A percentile compares a stretch with the other conserved stretches of the same genome.
These are phyloP conservation scores for Pontoporia blainvillei DNA, from an alignment of 2,113 vertebrate species.

Conservation along the genomic window DNA sequence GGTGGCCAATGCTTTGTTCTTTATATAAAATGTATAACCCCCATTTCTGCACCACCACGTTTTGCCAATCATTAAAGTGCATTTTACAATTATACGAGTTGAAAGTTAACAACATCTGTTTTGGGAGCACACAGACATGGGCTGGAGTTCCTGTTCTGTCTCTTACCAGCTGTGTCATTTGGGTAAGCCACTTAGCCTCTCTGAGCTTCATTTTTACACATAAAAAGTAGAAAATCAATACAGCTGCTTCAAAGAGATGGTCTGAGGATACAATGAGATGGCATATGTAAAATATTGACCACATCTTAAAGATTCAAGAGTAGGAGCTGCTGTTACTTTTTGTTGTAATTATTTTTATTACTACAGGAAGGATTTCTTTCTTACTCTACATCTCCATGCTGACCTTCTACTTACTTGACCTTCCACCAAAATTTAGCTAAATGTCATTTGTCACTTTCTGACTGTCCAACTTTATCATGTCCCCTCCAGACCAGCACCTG, in stretches of 20 bases:
- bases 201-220: background rate
- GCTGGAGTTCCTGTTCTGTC: background rate
- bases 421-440: background rate
- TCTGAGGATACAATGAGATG: background rate
- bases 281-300: background rate
- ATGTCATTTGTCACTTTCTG: background rate
- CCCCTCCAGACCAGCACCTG: background rate
- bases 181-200: background rate
- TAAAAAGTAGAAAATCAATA: background rate
- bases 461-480: background rate
- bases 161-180: background rate
- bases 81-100: background rate
- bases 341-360: background rate
- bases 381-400: background rate
- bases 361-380: background rate
- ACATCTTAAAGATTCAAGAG: background rate
- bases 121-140: background rate
- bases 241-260: background rate
- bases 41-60: background rate
- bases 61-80: constrained; percentile 24
- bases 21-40: background rate
- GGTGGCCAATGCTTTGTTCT: background rate
- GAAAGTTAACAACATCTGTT: background rate
- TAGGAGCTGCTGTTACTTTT: background rate
- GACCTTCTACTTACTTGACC: background rate